Evolutionary conservation across 2,888 invertebrate species (phyloP).

Genomic region (Phalera bucephala): DNA sequence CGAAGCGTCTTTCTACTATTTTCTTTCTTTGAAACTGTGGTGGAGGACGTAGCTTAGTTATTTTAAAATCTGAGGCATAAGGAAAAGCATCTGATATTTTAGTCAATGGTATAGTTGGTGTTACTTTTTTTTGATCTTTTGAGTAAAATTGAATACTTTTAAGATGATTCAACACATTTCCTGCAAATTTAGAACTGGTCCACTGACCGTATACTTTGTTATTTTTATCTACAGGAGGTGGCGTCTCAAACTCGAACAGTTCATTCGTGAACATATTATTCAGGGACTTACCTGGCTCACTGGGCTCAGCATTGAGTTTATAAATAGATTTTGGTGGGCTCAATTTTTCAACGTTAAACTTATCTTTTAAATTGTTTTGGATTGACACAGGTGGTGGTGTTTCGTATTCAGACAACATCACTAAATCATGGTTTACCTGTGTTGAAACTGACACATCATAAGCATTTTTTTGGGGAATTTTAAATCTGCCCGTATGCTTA

Average conservation of each 20-base stretch:
- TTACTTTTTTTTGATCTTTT: slow-evolving; percentile 47
- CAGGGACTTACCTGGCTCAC: slow-evolving; percentile 7
- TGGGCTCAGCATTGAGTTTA: slow-evolving; percentile 26
- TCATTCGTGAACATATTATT: slow-evolving; percentile 22
- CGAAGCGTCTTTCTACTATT: slow-evolving; percentile 42
- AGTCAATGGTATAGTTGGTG: slow-evolving; percentile 53
- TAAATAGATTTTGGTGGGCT: slow-evolving; percentile 21
- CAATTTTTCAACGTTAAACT: slow-evolving; percentile 20
- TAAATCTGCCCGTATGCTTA: slow-evolving; percentile 36
- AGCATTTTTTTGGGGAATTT: slow-evolving; percentile 19
- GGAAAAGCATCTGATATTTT: slow-evolving; percentile 61
- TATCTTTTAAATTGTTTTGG: slow-evolving; percentile 28
- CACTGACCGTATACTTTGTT: slow-evolving; percentile 63
- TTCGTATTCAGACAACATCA: slow-evolving; percentile 54
- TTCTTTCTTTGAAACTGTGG: slow-evolving; percentile 50
- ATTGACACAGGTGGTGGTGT: slow-evolving; percentile 51
- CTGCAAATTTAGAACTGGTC: slow-evolving; percentile 66
- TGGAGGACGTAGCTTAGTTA: slow-evolving; percentile 49
- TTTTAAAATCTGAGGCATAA: slow-evolving; percentile 59
- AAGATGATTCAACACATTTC: slow-evolving; percentile 64
- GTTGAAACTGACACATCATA: slow-evolving; percentile 23
- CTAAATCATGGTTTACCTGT: slow-evolving; percentile 30
- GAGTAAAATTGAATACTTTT: slow-evolving; percentile 58
- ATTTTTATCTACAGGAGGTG: slow-evolving; percentile 49
- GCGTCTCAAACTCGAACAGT: slow-evolving; percentile 51